These are phyloP conservation scores for Myotis brandtii DNA, from an alignment of 2,113 vertebrate genomes.

Conservation along the genomic window DNA sequence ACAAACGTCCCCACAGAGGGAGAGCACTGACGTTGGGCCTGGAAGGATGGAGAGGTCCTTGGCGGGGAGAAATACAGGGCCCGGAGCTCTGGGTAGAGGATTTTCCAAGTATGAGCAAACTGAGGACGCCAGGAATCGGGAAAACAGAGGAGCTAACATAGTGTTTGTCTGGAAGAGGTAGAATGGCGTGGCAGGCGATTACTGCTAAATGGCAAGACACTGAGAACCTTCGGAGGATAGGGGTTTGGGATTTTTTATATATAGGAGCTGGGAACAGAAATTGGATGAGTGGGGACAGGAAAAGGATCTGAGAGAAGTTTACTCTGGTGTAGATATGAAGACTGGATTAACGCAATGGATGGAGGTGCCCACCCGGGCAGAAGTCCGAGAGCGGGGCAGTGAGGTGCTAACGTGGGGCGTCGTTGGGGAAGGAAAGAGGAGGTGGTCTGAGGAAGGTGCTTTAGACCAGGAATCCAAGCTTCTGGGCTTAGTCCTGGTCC, in stretches of 20 bases:
- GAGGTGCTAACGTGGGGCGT: rapidly evolving
- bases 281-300: neutral
- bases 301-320: neutral
- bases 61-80: neutral
- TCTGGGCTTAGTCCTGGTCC: neutral
- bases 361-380: rapidly evolving
- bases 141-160: rapidly evolving
- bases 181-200: rapidly evolving
- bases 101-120: neutral
- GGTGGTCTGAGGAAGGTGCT: rapidly evolving
- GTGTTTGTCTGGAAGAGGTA: neutral
- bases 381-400: rapidly evolving
- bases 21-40: rapidly evolving
- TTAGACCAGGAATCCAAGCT: rapidly evolving
- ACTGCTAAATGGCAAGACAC: rapidly evolving
- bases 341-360: rapidly evolving
- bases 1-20: neutral
- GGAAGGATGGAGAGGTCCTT: neutral
- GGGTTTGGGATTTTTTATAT: neutral
- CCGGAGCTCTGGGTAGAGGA: neutral
- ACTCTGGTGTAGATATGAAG: no score
- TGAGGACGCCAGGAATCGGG: neutral
- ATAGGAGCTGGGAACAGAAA: neutral
- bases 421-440: rapidly evolving
- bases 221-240: neutral